These are phyloP conservation scores for Maccullochella peelii DNA, from an alignment of 2,113 vertebrate genomes.

Conservation along the genomic window DNA sequence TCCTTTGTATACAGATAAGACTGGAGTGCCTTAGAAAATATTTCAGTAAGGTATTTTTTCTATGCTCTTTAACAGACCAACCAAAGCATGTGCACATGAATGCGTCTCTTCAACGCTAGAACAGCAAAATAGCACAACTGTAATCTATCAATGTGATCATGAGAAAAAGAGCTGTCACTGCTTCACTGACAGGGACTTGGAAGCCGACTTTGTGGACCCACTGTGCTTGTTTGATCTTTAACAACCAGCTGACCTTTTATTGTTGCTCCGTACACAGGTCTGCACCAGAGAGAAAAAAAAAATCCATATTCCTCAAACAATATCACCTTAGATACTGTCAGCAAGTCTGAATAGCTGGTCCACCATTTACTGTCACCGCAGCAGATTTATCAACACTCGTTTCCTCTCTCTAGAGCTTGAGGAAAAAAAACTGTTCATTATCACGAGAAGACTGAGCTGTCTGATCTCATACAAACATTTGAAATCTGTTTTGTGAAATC, in stretches of 20 bases:
- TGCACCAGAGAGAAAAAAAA: neutral
- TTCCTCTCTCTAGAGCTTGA: constrained; percentile 22
- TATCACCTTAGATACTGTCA: neutral
- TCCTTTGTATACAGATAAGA: neutral
- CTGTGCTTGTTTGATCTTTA: constrained; percentile 26
- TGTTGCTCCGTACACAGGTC: neutral
- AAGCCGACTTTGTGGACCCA: constrained; percentile 8
- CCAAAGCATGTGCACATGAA: neutral
- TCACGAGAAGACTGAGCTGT: constrained; percentile 17
- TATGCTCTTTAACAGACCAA: neutral
- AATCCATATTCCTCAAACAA: constrained; percentile 10
- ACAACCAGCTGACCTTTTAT: constrained; percentile 34
- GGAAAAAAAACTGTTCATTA: neutral
- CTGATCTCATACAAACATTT: constrained; percentile 37
- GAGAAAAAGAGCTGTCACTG: neutral
- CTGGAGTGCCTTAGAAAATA: neutral
- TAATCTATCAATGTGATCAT: neutral
- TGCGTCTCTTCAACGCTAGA: neutral
- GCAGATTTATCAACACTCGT: constrained; percentile 38
- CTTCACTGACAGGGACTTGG: neutral
- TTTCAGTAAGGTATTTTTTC: neutral
- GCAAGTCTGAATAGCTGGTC: constrained; percentile 8
- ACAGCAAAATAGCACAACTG: neutral
- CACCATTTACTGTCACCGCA: constrained; percentile 17
- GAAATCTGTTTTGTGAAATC: constrained; percentile 40